Evolutionary conservation across 2,888 invertebrate species (phyloP), one percentile per base, ranked within the genome.

Genomic region (Noctua comes): DNA sequence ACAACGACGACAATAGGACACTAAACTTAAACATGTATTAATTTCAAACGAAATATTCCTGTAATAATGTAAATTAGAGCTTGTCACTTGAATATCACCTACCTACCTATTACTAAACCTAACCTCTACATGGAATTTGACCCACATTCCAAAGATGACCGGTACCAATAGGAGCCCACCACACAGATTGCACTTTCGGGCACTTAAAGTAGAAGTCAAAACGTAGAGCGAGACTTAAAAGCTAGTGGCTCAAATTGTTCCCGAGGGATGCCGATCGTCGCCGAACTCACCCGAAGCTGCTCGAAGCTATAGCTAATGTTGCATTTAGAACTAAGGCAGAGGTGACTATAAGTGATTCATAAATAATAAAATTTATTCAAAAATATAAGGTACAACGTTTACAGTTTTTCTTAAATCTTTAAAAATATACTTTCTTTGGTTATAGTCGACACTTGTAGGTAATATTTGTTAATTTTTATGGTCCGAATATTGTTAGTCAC

Each of bases 171-270:
- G 85, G 89, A 92, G 83, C 80, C 80, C 40, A 90, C 84, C 87
- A 84, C 74, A 79, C 73, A 87, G 91, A 93, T 91, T 92, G 92
- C 93, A 92, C 93, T 93, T 93, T 92, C 91, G 90, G 90, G 91
- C 91, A 92, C 92, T 94, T 92, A 92, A 90, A 91, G 88, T 90
- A 85, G 84, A 91, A 93, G 93, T 93, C 91, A 90, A 92, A 93
- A 93, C 90, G 91, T 90, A 90, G 88, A 91, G 90, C 85, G 84
- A 89, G 92, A 93, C 92, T 93, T 93, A 93, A 93, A 93, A 93
- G 92, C 92, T 87, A 91, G 89, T 87, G 89, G 89, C 90, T 91
- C 87, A 88, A 92, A 93, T 93, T 90, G 92, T 90, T 90, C 94
- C 90, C 91, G 73, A 72, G 92, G 88, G 93, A 87, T 70, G 43